phyloP scores from a whole-genome alignment of 2,113 vertebrate genomes.

The Ceratotherium simum region DNA sequence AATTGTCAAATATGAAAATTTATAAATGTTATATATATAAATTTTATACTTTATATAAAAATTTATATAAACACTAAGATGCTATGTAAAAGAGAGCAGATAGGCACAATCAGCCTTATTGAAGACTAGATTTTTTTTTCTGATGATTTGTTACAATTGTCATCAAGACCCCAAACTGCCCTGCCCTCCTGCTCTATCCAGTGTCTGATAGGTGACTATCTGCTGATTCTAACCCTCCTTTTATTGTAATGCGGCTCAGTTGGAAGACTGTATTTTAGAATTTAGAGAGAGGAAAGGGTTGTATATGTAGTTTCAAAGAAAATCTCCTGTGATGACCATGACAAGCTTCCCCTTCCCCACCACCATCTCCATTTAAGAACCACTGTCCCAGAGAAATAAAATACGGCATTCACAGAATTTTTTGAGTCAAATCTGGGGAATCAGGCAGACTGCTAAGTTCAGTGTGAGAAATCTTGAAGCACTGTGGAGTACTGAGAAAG shows the following conservation, averaged over 20 bases:
- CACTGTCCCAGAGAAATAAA: not conserved
- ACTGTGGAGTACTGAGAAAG: not conserved
- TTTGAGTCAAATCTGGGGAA: not conserved
- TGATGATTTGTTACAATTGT: not conserved
- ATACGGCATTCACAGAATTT: not conserved
- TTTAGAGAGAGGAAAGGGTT: not conserved
- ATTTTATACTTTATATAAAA: not conserved
- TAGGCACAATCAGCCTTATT: not conserved
- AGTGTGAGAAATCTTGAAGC: not conserved
- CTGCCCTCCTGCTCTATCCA: not conserved
- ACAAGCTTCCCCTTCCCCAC: not conserved
- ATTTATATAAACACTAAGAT: not conserved
- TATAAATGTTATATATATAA: not conserved
- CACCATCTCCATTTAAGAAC: not conserved
- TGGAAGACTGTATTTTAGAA: rapidly evolving
- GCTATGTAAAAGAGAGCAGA: not conserved
- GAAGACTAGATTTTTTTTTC: not conserved
- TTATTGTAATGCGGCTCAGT: rapidly evolving
- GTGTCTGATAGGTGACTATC: not conserved
- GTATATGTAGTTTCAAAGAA: not conserved
- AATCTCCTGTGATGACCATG: not conserved
- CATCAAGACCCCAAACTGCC: not conserved
- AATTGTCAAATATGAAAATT: not conserved
- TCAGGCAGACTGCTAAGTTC: not conserved
- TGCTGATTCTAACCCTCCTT: no score